Percentiles rank a stretch among this genome's conserved stretches.
phyloP scores from a whole-genome alignment of 2,113 vertebrate genomes.

The Bagarius yarrelli region DNA sequence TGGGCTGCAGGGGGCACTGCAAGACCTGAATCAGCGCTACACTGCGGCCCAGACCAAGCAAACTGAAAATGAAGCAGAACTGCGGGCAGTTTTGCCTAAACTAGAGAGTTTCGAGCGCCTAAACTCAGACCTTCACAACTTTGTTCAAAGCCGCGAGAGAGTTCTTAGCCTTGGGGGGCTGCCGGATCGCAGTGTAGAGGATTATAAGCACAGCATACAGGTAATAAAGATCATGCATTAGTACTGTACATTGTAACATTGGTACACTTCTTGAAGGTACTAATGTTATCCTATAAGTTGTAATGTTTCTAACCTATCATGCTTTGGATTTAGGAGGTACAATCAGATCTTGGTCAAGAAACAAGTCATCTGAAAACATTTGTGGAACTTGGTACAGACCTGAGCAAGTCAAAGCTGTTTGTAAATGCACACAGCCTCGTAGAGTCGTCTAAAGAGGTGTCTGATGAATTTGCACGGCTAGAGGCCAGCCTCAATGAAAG shows the following conservation, averaged over 20 bases:
- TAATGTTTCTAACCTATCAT: neutral
- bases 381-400: conserved; percentile 75
- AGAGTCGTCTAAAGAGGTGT: conserved; percentile 77
- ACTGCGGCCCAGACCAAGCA: conserved; percentile 77
- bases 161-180: conserved; percentile 79
- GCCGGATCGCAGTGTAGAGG: conserved; percentile 81
- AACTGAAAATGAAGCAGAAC: conserved; percentile 73
- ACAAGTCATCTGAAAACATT: conserved; percentile 78
- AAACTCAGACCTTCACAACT: conserved; percentile 75
- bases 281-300: neutral
- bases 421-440: conserved; percentile 72
- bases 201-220: conserved; percentile 88
- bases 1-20: conserved; percentile 79
- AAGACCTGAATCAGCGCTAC: conserved; percentile 73
- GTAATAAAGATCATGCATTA: conserved; percentile 63
- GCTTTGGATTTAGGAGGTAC: conserved; percentile 77
- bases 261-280: neutral
- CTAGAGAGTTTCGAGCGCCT: conserved; percentile 88
- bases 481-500: conserved; percentile 80
- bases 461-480: conserved; percentile 80
- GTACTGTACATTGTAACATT: neutral
- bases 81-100: conserved; percentile 82
- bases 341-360: conserved; percentile 82
- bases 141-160: conserved; percentile 77
- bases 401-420: conserved; percentile 73